These are phyloP conservation scores for Heliconius eleuchia DNA, from an alignment of 1,140 invertebrate species.

Conservation along the genomic window DNA sequence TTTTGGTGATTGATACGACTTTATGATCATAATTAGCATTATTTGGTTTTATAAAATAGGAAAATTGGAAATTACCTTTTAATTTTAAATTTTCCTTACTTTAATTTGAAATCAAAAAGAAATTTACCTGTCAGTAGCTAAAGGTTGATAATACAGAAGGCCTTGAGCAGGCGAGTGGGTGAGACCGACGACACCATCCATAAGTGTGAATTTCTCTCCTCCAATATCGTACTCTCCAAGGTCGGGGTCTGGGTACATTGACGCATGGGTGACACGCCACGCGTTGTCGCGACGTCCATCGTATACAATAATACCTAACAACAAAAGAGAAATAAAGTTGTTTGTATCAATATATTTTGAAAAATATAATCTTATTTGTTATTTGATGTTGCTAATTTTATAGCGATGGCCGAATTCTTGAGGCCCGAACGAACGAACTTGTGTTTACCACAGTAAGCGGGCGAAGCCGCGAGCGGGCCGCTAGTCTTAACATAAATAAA, in stretches of 20 bases:
- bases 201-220: conserved; percentile 86
- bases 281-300: conserved; percentile 86
- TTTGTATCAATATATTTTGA: background rate
- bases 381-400: no score
- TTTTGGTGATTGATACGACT: no score
- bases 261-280: conserved; percentile 88
- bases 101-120: background rate
- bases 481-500: background rate
- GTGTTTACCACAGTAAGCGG: no score
- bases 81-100: background rate
- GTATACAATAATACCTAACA: conserved; percentile 87
- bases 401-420: no score
- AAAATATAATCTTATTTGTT: background rate
- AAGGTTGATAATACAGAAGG: conserved; percentile 89
- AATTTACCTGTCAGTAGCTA: conserved; percentile 88
- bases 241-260: conserved; percentile 91
- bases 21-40: no score
- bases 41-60: no score
- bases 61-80: no score
- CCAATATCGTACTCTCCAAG: conserved; percentile 85
- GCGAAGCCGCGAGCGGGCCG: no score
- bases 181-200: conserved; percentile 91
- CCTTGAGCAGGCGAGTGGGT: conserved; percentile 86
- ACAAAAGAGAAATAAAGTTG: background rate
- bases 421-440: no score